Evolutionary conservation across 2,113 vertebrate genomes (phyloP).

Genomic region (Vidua macroura): DNA sequence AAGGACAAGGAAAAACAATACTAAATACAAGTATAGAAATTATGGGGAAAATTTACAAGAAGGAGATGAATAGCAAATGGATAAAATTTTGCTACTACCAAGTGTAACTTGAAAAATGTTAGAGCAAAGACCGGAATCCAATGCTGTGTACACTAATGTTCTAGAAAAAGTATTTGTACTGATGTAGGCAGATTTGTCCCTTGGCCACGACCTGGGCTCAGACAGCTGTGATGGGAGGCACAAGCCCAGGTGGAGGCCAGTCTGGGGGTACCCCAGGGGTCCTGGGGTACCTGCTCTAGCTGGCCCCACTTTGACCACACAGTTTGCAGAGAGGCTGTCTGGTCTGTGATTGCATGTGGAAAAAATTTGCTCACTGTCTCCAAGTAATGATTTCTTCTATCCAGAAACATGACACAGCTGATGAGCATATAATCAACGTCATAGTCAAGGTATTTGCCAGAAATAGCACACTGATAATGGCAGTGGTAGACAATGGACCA

Average conservation of each 20-base stretch:
- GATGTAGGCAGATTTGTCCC: not conserved
- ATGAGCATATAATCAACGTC: not conserved
- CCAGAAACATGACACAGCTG: not conserved
- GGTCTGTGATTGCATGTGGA: not conserved
- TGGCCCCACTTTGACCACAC: rapidly evolving
- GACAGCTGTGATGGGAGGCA: not conserved
- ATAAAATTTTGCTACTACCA: not conserved
- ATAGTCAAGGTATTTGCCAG: not conserved
- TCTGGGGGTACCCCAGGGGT: not conserved
- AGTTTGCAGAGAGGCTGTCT: not conserved
- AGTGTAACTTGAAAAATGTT: not conserved
- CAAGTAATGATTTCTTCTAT: not conserved
- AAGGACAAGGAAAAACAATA: not conserved
- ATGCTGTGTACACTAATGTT: not conserved
- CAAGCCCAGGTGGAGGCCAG: not conserved
- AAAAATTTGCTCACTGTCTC: not conserved
- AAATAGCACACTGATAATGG: not conserved
- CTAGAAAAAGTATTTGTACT: not conserved
- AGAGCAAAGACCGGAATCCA: not conserved
- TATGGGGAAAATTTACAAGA: not conserved
- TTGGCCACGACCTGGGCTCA: not conserved
- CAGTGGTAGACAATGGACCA: not conserved
- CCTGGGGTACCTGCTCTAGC: not conserved
- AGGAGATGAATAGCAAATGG: not conserved
- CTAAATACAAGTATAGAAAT: not conserved